Conservation (phyloP, 2,888 invertebrate species). For the Blastobasis adustella region DNA sequence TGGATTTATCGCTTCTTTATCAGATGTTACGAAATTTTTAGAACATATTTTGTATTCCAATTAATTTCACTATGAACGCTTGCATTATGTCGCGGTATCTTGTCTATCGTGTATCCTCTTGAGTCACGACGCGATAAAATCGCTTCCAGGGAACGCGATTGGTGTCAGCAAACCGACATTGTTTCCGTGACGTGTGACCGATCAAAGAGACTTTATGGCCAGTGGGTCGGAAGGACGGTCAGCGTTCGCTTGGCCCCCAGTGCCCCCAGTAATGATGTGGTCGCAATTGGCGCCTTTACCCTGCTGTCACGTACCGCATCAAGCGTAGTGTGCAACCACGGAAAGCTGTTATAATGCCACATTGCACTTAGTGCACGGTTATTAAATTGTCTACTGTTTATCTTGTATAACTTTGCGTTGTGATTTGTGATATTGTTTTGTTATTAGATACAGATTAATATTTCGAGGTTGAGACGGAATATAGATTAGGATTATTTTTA, state of each 20-base stretch:
- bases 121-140: slow-evolving; percentile 9
- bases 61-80: too few relatives aligned
- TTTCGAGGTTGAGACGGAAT: too few relatives aligned
- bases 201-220: slow-evolving; percentile 51
- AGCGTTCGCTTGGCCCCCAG: slow-evolving; percentile 35
- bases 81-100: too few relatives aligned
- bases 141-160: slow-evolving; percentile 1
- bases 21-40: background rate
- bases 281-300: slow-evolving; percentile 59
- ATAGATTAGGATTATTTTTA: too few relatives aligned
- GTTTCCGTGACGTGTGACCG: slow-evolving; percentile 13
- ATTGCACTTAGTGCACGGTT: background rate
- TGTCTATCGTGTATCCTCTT: background rate
- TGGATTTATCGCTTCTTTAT: background rate
- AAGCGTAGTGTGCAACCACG: slow-evolving; percentile 18
- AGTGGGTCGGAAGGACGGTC: slow-evolving; percentile 53
- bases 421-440: too few relatives aligned
- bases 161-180: slow-evolving; percentile 3
- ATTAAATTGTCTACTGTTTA: too few relatives aligned
- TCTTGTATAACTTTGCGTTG: too few relatives aligned
- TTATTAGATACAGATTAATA: too few relatives aligned
- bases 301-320: slow-evolving; percentile 49
- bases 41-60: too few relatives aligned
- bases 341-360: background rate
- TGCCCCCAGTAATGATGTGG: slow-evolving; percentile 40